phyloP scores from a whole-genome alignment of 2,797 vertebrate species.

The Cottoperca gobio region DNA sequence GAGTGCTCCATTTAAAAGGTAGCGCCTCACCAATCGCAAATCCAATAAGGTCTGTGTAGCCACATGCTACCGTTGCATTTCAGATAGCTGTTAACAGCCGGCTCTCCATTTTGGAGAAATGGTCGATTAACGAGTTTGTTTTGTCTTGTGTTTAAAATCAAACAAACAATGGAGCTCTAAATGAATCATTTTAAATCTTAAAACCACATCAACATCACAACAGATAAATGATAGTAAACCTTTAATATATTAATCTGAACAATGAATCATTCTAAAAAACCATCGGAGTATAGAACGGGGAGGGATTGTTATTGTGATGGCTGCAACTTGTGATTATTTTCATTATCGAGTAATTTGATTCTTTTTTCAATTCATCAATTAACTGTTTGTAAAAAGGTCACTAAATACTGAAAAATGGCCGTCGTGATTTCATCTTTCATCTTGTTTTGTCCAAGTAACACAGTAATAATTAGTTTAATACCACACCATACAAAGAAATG shows the following conservation, averaged over 20 bases:
- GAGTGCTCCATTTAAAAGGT: constrained; percentile 61
- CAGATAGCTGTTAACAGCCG: constrained; percentile 25
- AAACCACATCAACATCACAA: background rate
- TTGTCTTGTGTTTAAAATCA: constrained; percentile 3
- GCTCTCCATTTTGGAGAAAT: background rate
- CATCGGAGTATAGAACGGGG: background rate
- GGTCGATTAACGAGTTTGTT: constrained; percentile 3
- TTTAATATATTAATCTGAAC: background rate
- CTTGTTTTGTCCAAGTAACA: background rate
- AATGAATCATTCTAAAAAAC: background rate
- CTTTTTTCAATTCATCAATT: background rate
- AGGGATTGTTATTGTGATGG: background rate
- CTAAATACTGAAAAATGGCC: background rate
- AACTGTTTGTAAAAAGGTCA: background rate
- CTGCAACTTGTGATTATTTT: background rate
- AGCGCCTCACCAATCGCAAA: constrained; percentile 44
- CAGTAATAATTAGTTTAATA: background rate
- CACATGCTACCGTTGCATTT: constrained; percentile 26
- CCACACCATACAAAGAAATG: background rate
- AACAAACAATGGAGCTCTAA: background rate
- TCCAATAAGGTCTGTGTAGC: constrained; percentile 50
- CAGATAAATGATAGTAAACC: background rate
- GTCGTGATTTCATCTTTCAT: background rate
- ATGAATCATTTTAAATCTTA: background rate
- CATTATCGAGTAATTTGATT: background rate